phyloP scores from a whole-genome alignment of 2,888 invertebrate species.

The Zeuzera pyrina region DNA sequence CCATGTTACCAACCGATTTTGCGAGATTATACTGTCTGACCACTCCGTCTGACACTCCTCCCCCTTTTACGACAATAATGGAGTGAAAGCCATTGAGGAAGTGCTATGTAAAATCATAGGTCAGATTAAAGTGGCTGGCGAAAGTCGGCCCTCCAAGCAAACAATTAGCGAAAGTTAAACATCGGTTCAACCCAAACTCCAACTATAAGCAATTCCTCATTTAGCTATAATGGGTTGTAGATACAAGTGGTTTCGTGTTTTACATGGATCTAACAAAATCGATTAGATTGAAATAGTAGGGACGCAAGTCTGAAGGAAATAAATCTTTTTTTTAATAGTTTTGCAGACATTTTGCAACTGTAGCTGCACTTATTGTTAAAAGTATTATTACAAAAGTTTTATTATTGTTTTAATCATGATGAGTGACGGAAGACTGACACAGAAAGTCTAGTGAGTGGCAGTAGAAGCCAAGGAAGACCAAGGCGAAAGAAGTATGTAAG shows the following conservation, averaged over 20 bases:
- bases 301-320: too few species aligned
- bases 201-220: conserved; percentile 39
- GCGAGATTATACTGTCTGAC: conserved; percentile 33
- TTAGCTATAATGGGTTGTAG: conserved; percentile 24
- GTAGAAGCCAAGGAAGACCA: too few species aligned
- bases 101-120: conserved; percentile 17
- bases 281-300: too few species aligned
- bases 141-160: conserved; percentile 40
- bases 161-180: conserved; percentile 62
- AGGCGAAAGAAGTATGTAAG: too few species aligned
- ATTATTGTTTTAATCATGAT: too few species aligned
- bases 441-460: too few species aligned
- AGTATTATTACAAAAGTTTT: too few species aligned
- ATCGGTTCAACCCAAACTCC: conserved; percentile 37
- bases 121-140: conserved; percentile 16
- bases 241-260: conserved; percentile 11
- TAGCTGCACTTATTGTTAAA: too few species aligned
- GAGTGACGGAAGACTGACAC: too few species aligned
- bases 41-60: conserved; percentile 20
- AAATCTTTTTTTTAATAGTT: too few species aligned
- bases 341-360: too few species aligned
- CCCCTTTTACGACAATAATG: conserved; percentile 9
- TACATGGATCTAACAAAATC: too few species aligned
- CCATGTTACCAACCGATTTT: conserved; percentile 37
- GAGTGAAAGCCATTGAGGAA: conserved; percentile 4